Evolutionary conservation across 2,797 vertebrate species (phyloP).

Genomic region (Acomys russatus): DNA sequence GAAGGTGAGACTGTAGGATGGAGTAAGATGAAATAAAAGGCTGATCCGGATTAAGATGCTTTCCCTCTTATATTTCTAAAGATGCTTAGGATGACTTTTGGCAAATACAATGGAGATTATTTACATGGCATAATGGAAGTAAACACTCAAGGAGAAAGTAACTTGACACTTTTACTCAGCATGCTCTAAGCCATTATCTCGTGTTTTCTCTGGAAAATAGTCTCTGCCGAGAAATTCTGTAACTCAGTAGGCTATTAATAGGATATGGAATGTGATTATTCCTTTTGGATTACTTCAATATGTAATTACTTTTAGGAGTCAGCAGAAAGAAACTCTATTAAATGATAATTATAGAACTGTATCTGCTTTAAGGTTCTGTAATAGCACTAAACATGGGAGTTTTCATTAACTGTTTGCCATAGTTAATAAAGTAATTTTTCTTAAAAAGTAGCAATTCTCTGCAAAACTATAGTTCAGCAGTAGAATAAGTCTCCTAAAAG

Average conservation of each 20-base stretch:
- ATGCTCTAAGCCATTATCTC: slow-evolving; percentile 86
- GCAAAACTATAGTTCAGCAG: slow-evolving; percentile 67
- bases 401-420: slow-evolving; percentile 88
- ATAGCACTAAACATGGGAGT: slow-evolving; percentile 85
- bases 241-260: slow-evolving; percentile 89
- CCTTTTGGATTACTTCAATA: slow-evolving; percentile 87
- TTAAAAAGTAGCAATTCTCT: slow-evolving; percentile 85
- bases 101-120: slow-evolving; percentile 82
- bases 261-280: slow-evolving; percentile 87
- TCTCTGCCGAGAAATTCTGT: slow-evolving; percentile 83
- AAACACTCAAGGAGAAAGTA: slow-evolving; percentile 83
- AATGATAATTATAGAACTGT: slow-evolving; percentile 87
- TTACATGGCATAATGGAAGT: slow-evolving; percentile 78
- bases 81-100: slow-evolving; percentile 15
- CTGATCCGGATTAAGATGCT: neutral
- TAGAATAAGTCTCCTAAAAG: slow-evolving; percentile 69
- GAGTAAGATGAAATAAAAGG: slow-evolving; percentile 46
- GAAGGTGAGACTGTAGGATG: neutral
- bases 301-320: slow-evolving; percentile 90
- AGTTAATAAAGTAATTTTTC: slow-evolving; percentile 89
- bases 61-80: slow-evolving; percentile 68
- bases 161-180: slow-evolving; percentile 85
- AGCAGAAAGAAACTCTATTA: slow-evolving; percentile 89
- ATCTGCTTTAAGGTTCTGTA: slow-evolving; percentile 89
- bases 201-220: slow-evolving; percentile 86